phyloP scores from a whole-genome alignment of 1,140 invertebrate genomes.

The Diuraphis noxia region DNA sequence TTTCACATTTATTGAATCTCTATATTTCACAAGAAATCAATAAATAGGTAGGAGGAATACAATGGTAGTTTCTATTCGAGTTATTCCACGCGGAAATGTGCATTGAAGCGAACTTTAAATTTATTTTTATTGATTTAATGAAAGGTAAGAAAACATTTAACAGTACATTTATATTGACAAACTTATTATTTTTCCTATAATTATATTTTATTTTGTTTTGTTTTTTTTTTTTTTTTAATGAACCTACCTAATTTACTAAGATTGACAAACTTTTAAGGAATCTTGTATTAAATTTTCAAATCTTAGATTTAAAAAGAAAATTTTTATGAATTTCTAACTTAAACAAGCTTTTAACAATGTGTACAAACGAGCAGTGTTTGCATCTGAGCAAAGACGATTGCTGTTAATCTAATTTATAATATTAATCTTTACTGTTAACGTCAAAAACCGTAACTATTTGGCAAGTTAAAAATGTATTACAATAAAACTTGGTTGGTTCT shows the following conservation, averaged over 20 bases:
- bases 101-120: background rate
- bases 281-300: no score
- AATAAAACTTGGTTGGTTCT: background rate
- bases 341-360: no score
- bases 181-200: background rate
- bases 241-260: no score
- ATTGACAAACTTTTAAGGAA: no score
- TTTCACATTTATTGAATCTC: background rate
- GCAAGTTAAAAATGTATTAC: background rate
- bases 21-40: background rate
- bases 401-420: background rate
- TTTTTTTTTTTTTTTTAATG: background rate
- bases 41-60: background rate
- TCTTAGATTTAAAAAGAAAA: no score
- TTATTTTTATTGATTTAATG: background rate
- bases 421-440: background rate
- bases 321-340: no score
- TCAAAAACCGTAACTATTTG: background rate
- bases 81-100: background rate
- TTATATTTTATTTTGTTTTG: background rate
- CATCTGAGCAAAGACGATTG: background rate
- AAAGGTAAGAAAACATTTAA: background rate
- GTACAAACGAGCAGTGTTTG: background rate
- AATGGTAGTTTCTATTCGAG: background rate
- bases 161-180: background rate